Evolutionary conservation across 2,797 vertebrate genomes (phyloP), one percentile per base, ranked within the genome.

Genomic region (Scolopax rusticola): DNA sequence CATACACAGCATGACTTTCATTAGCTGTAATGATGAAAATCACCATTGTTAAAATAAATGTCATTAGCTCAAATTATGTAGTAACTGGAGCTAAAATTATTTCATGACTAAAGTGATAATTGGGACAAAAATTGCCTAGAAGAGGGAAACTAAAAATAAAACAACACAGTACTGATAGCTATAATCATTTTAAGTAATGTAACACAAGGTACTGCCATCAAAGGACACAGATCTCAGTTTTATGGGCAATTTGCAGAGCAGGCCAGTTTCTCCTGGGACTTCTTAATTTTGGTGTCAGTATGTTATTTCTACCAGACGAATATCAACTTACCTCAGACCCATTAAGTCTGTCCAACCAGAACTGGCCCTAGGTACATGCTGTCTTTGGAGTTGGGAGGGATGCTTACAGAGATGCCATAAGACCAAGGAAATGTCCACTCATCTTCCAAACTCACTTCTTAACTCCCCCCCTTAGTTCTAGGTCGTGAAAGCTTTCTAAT

Each of bases 21-120:
- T 97, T 92, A 95, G 64, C 76, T 91, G 43, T 87, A 95, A 97
- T 96, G 90, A 97, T 93, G 82, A 96, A 93, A 96, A 96, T 87
- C 76, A 90, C 76, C 79, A 93, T 95, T 97, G 89, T 96, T 93
- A 82, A 95, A 95, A 92, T 86, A 97, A 94, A 96, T 93, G 94
- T 57, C 83, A 96, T 96, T 95, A 96, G 60, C 67, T 86, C 67
- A 77, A 94, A 93, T 95, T 95, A 94, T 84, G 77, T 73, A 93
- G 81, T 85, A 94, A 96, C 84, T 74, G 59, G 47, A 94, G 67
- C 84, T 96, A 96, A 94, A 96, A 96, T 94, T 90, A 96, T 90
- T 96, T 79, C 82, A 79, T 82, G 15, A 91, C 82, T 92, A 88
- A 91, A 93, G 57, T 61, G 92, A 93, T 93, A 96, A 96, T 74